Conservation (phyloP, 2,888 invertebrate species). For the Caenorhabditis sulstoni region DNA sequence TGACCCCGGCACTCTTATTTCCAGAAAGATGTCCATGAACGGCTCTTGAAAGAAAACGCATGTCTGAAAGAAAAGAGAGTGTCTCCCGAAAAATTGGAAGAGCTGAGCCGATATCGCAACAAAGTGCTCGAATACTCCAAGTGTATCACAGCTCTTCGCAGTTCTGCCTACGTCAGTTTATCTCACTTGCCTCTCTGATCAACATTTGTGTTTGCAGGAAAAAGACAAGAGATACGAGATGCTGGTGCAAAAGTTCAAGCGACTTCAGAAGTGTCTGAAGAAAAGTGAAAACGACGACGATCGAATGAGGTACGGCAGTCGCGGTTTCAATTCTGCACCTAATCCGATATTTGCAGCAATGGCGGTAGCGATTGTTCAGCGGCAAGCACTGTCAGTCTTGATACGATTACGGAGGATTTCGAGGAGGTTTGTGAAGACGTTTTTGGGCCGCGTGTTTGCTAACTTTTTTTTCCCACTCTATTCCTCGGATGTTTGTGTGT, state of each 20-base stretch:
- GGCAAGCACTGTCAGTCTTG: conserved; percentile 74
- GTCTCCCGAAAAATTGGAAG: conserved; percentile 79
- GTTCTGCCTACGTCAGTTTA: conserved; percentile 69
- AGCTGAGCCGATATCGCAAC: conserved; percentile 74
- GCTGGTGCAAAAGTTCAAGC: conserved; percentile 76
- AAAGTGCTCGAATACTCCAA: conserved; percentile 79
- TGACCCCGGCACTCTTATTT: conserved; percentile 34
- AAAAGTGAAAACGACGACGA: conserved; percentile 64
- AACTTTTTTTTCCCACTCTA: conserved; percentile 6
- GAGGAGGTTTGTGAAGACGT: conserved; percentile 72
- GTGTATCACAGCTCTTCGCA: conserved; percentile 79
- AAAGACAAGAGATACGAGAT: conserved; percentile 78
- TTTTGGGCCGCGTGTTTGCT: conserved; percentile 28
- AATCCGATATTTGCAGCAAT: conserved; percentile 57
- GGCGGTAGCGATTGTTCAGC: conserved; percentile 76
- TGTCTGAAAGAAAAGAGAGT: conserved; percentile 75
- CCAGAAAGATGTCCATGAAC: conserved; percentile 78
- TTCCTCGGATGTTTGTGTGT: conserved; percentile 22
- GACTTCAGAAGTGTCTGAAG: conserved; percentile 65
- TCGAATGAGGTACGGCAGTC: conserved; percentile 54
- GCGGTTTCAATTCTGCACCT: background rate
- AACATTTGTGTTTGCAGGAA: conserved; percentile 67
- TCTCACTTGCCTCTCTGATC: no score
- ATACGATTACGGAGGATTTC: conserved; percentile 79
- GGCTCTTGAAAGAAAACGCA: conserved; percentile 76